Conservation (phyloP, 1,140 invertebrate species). For the Drosophila azteca region DNA sequence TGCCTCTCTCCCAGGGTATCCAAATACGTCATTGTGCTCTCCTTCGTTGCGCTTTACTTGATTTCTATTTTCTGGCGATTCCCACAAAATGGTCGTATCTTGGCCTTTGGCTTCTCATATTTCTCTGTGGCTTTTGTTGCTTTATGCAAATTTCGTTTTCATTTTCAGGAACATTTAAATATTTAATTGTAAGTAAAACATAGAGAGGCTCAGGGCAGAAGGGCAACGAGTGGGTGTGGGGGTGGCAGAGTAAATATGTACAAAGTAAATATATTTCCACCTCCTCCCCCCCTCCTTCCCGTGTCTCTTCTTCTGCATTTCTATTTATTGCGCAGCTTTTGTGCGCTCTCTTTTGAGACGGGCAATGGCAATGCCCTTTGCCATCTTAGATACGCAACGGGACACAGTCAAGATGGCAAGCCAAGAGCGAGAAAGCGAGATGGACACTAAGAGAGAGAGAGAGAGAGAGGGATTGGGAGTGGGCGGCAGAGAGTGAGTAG, state of each 20-base stretch:
- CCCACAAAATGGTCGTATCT: constrained; percentile 49
- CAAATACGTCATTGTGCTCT: too few species aligned
- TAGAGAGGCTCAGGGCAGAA: constrained; percentile 24
- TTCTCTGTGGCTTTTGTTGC: constrained; percentile 42
- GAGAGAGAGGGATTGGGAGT: neutral
- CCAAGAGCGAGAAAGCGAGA: neutral
- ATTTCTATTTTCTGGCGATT: constrained; percentile 43
- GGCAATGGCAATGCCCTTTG: constrained; percentile 78
- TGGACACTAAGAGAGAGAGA: neutral
- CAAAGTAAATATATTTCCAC: constrained; percentile 42
- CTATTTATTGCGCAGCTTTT: constrained; percentile 80
- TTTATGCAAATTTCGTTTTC: constrained; percentile 71
- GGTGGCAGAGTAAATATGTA: constrained; percentile 50
- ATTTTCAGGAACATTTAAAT: constrained; percentile 67
- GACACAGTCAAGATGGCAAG: constrained; percentile 29
- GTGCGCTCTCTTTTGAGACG: constrained; percentile 54
- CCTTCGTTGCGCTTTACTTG: constrained; percentile 35
- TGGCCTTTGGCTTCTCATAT: constrained; percentile 20
- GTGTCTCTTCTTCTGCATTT: constrained; percentile 50
- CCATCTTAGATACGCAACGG: constrained; percentile 66
- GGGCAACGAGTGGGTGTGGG: neutral
- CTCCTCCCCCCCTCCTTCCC: neutral
- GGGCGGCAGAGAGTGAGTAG: constrained; percentile 9
- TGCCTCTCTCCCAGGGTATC: too few species aligned
- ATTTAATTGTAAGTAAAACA: constrained; percentile 74